Conservation (phyloP, 30 jellyfish, hydroid and myxozoan genomes). For the Clytia hemisphaerica region DNA sequence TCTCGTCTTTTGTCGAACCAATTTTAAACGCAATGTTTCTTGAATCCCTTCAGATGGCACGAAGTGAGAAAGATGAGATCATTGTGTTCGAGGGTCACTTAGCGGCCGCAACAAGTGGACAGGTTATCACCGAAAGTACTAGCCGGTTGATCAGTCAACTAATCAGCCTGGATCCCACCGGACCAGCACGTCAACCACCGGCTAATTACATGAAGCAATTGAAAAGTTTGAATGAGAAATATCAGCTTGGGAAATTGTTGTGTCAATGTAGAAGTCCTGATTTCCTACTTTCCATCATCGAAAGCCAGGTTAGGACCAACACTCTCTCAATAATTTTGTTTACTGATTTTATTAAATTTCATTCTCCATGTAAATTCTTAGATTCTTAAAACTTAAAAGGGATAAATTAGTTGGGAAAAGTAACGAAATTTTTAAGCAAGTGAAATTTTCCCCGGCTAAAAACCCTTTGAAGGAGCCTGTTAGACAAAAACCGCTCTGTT, state of each 20-base stretch:
- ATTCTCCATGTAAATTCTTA: too few species aligned
- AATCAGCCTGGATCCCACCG: constrained; percentile 80
- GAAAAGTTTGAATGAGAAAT: constrained; percentile 56
- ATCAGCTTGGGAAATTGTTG: constrained; percentile 79
- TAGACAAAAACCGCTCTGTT: too few species aligned
- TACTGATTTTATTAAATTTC: not conserved
- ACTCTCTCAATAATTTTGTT: not conserved
- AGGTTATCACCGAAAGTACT: constrained; percentile 61
- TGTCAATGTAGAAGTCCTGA: constrained; percentile 86
- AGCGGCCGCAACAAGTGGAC: constrained; percentile 93
- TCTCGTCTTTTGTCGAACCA: too few species aligned
- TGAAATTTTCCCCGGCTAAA: too few species aligned
- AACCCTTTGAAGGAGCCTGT: too few species aligned
- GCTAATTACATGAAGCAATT: constrained; percentile 45
- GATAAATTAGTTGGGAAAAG: too few species aligned
- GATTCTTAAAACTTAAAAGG: too few species aligned
- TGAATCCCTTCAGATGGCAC: constrained; percentile 24
- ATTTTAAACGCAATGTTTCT: too few species aligned
- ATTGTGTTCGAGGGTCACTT: constrained; percentile 78
- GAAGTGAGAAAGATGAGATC: constrained; percentile 88
- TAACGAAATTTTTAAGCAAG: too few species aligned
- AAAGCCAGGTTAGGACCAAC: constrained; percentile 52
- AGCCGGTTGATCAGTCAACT: constrained; percentile 78
- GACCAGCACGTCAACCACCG: constrained; percentile 85
- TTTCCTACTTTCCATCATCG: constrained; percentile 53